These are phyloP conservation scores for Echiichthys vipera DNA, from an alignment of 2,797 vertebrate genomes.

Conservation along the genomic window DNA sequence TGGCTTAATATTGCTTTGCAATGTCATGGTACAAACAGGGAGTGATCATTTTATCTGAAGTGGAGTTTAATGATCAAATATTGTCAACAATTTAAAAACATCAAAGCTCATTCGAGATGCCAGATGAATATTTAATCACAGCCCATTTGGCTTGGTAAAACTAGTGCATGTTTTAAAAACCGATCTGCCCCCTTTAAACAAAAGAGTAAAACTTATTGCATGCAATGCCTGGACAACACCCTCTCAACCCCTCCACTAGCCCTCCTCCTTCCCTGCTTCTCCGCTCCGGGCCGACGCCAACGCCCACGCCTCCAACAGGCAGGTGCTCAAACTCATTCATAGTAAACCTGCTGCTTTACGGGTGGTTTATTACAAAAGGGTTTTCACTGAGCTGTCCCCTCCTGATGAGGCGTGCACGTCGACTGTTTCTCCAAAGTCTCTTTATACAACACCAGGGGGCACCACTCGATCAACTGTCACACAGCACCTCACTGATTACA, in stretches of 20 bases:
- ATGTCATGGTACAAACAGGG: slow-evolving; percentile 70
- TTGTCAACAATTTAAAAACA: slow-evolving; percentile 27
- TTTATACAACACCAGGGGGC: slow-evolving; percentile 40
- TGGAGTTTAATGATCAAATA: slow-evolving; percentile 36
- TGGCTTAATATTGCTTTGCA: slow-evolving; percentile 85
- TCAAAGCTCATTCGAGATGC: slow-evolving; percentile 32
- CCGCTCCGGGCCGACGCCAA: slow-evolving; percentile 37
- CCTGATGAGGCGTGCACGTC: slow-evolving; percentile 80
- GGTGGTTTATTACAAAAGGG: slow-evolving; percentile 90
- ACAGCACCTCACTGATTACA: not conserved
- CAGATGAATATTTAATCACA: slow-evolving; percentile 44
- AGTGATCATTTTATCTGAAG: slow-evolving; percentile 44
- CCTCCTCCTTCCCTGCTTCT: not conserved
- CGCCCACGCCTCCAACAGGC: slow-evolving; percentile 81
- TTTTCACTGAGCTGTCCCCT: slow-evolving; percentile 77
- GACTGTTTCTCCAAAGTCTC: slow-evolving; percentile 35
- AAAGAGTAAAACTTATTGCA: slow-evolving; percentile 71
- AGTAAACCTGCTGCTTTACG: slow-evolving; percentile 89
- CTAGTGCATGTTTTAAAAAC: slow-evolving; percentile 64
- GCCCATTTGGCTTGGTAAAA: slow-evolving; percentile 43
- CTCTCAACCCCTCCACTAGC: not conserved
- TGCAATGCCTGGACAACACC: slow-evolving; percentile 66
- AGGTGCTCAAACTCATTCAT: slow-evolving; percentile 88
- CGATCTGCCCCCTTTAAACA: slow-evolving; percentile 29
- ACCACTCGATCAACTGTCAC: slow-evolving; percentile 16